phyloP scores from a whole-genome alignment of 1,140 invertebrate genomes.

The Notospermus geniculatus region DNA sequence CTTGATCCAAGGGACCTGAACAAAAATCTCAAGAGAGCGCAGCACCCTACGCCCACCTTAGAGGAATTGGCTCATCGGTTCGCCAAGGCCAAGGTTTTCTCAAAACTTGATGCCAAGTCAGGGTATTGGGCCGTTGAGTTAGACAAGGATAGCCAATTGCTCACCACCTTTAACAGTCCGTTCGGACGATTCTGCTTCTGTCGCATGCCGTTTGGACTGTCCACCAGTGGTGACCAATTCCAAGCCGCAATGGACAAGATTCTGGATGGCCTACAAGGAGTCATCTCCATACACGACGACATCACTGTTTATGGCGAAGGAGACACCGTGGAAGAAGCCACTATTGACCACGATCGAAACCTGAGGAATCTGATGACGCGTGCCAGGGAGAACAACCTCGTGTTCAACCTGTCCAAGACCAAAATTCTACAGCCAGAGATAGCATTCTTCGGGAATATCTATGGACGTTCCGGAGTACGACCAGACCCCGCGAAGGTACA shows the following conservation, averaged over 20 bases:
- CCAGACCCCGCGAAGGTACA: slow-evolving; percentile 47
- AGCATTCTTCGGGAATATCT: slow-evolving; percentile 49
- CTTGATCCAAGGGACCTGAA: slow-evolving; percentile 25
- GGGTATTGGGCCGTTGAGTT: slow-evolving; percentile 45
- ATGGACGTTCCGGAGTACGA: slow-evolving; percentile 42
- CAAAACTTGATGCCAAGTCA: slow-evolving; percentile 35
- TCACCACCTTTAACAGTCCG: slow-evolving; percentile 38
- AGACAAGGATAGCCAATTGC: slow-evolving; percentile 27
- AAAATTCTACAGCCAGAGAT: slow-evolving; percentile 27
- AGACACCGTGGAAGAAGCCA: slow-evolving; percentile 15
- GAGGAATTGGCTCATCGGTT: background rate
- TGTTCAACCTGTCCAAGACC: slow-evolving; percentile 25
- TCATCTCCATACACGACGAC: slow-evolving; percentile 50
- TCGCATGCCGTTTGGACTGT: slow-evolving; percentile 42
- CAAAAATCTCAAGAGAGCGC: slow-evolving; percentile 11
- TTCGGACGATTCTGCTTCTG: slow-evolving; percentile 35
- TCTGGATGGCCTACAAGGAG: slow-evolving; percentile 42
- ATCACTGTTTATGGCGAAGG: slow-evolving; percentile 39
- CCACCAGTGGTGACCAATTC: slow-evolving; percentile 36
- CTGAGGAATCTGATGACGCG: slow-evolving; percentile 22
- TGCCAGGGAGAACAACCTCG: slow-evolving; percentile 20
- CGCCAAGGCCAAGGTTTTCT: slow-evolving; percentile 19
- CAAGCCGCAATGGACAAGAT: slow-evolving; percentile 41
- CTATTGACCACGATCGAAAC: slow-evolving; percentile 29
- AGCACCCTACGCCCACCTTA: slow-evolving; percentile 3